Percentiles rank a stretch among this genome's conserved stretches.
Conservation (phyloP, 2,113 vertebrate species). For the Puffinus mauretanicus region DNA sequence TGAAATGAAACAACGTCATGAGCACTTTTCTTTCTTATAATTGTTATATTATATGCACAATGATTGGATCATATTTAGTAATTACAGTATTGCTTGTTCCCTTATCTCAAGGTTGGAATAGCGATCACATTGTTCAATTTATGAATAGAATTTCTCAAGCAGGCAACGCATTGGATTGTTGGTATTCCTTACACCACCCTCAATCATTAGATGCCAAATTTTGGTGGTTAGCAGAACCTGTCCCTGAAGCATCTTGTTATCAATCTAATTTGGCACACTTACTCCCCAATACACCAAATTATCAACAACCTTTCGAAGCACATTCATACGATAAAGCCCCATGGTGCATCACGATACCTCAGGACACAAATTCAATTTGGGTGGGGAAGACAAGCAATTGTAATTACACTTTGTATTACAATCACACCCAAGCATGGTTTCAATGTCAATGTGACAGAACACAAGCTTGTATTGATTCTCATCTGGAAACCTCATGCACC, state of each 20-base stretch:
- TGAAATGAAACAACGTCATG: not conserved
- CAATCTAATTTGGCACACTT: not conserved
- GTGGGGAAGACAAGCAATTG: not conserved
- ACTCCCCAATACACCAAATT: not conserved
- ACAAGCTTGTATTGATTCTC: not conserved
- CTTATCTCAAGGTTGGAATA: not conserved
- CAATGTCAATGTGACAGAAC: not conserved
- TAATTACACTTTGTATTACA: not conserved
- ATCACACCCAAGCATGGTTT: not conserved
- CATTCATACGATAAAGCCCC: not conserved
- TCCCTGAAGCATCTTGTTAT: not conserved
- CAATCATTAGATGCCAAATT: not conserved
- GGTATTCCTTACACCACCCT: not conserved
- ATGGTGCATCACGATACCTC: not conserved
- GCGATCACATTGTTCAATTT: not conserved
- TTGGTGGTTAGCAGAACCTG: not conserved
- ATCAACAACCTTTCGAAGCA: not conserved
- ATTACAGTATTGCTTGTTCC: not conserved
- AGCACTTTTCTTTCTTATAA: not conserved
- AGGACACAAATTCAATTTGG: not conserved
- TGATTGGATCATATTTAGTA: not conserved
- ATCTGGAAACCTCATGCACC: not conserved
- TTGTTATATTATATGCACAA: not conserved
- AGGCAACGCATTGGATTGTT: not conserved
- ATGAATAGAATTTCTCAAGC: not conserved